Base-by-base conservation (phyloP, 2,797 vertebrate species). In the Babyrousa celebensis region DNA sequence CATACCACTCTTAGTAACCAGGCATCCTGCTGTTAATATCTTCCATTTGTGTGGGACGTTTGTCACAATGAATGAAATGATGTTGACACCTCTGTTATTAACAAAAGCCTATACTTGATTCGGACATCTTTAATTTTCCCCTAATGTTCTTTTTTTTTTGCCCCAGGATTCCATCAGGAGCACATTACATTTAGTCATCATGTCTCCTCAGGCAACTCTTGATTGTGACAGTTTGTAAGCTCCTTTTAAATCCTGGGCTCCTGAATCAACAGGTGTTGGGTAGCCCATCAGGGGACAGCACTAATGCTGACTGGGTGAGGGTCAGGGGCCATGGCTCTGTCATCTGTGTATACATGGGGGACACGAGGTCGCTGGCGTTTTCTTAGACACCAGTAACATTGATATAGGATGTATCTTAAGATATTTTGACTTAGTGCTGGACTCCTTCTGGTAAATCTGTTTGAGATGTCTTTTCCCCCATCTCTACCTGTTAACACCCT, bases 261-360 rank as follows among this genome's bases (percentile, higher is more conserved):
- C 12, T 18, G 72, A 78, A 15, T 91, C 20, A 29, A 14, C 67
- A 71, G 48, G 32, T 20, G 25, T 1, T 17, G 25, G n/a, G 20
- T n/a, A 79, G 79, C 86, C 16, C 25, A 75, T 52, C 25, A 75
- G 18, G 48, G 17, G 14, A 63, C 32, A 27, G 5, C 6, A 29
- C 23, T 68, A 36, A 17, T 8, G 17, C 43, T 63, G 43, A 62
- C 14, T 65, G 58, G n/a, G 11, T 60, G 68, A 85, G 12, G 78
- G 27, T 1, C 5, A 56, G 40, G 9, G 3, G 21, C 16, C 2
- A 6, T 29, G 1, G 25, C 3, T 52, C 52, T n/a, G 3, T 12
- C 25, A 0, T 54, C 54, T 85, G 10, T 67, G 52, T 25, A 6
- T 52, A 40, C 16, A 0, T 10, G 25, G 43, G 23, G 18, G 36